phyloP scores from a whole-genome alignment of 1,140 invertebrate species.

The Listronotus bonariensis region DNA sequence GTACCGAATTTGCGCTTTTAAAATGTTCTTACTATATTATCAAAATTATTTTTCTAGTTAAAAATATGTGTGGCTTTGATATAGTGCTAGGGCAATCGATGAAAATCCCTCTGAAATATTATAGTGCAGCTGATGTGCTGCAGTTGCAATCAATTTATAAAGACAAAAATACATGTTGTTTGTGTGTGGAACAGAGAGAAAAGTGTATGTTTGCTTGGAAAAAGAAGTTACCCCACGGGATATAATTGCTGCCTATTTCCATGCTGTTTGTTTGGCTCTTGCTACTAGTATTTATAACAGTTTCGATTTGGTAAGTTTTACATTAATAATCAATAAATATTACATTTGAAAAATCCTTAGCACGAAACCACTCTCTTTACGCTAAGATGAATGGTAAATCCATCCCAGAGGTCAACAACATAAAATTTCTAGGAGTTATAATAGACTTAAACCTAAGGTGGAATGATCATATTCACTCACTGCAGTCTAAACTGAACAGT shows the following conservation, averaged over 20 bases:
- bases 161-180: conserved; percentile 59
- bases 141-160: conserved; percentile 54
- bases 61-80: conserved; percentile 59
- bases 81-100: conserved; percentile 62
- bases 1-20: too few relatives aligned
- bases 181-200: conserved; percentile 54
- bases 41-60: conserved; percentile 56
- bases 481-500: too few relatives aligned
- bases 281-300: conserved; percentile 49
- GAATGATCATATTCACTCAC: too few relatives aligned
- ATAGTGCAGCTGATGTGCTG: conserved; percentile 50
- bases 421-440: too few relatives aligned
- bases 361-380: too few relatives aligned
- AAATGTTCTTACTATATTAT: too few relatives aligned
- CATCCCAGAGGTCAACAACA: too few relatives aligned
- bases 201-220: conserved; percentile 58
- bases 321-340: conserved; percentile 13
- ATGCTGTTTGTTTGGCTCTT: conserved; percentile 58
- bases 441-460: too few relatives aligned
- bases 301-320: conserved; percentile 42
- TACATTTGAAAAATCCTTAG: too few relatives aligned
- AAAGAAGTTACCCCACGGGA: conserved; percentile 54
- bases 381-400: too few relatives aligned
- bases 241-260: conserved; percentile 61
- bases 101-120: conserved; percentile 55